phyloP scores from a whole-genome alignment of 2,888 invertebrate genomes.

The Resseliella maxima region DNA sequence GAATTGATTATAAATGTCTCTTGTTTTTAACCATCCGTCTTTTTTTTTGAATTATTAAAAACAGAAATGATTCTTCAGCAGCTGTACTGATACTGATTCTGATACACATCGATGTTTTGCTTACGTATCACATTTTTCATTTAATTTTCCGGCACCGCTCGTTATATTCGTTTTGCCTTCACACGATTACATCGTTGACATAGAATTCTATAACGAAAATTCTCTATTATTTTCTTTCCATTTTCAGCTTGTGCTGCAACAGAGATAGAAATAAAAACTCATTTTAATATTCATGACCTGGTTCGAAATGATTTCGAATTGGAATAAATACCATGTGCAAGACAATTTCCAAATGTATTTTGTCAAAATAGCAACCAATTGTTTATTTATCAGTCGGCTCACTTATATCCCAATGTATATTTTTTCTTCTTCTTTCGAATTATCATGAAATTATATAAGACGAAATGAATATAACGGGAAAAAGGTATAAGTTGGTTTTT shows the following conservation, averaged over 20 bases:
- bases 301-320: constrained; percentile 32
- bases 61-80: background rate
- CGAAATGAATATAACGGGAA: constrained; percentile 23
- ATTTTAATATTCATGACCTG: constrained; percentile 26
- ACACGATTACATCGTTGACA: constrained; percentile 20
- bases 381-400: background rate
- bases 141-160: background rate
- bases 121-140: constrained; percentile 10
- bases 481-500: constrained; percentile 2
- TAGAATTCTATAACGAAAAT: background rate
- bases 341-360: background rate
- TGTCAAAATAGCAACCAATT: background rate
- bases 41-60: constrained; percentile 42
- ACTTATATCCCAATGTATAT: background rate
- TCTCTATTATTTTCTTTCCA: background rate
- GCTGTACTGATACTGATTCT: background rate
- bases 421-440: background rate
- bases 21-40: constrained; percentile 20
- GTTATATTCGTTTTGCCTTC: constrained; percentile 11
- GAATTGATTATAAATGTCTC: background rate
- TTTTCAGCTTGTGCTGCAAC: background rate
- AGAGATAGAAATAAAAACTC: constrained; percentile 41
- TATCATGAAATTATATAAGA: constrained; percentile 11
- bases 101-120: constrained; percentile 50
- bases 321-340: background rate